Evolutionary conservation across 1,140 invertebrate species (phyloP).

Genomic region (Melanaphis sacchari): DNA sequence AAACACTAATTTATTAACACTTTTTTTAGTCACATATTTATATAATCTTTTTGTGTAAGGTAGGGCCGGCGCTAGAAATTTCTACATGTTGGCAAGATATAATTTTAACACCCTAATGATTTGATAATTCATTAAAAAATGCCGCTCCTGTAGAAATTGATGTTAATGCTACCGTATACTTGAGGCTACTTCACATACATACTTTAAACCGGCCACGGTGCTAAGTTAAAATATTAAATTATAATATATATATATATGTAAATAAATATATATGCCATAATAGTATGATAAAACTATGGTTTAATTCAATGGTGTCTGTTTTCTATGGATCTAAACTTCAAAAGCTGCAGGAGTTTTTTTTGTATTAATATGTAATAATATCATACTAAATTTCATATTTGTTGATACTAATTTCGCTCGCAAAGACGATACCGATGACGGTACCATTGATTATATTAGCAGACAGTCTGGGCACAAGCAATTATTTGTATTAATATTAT

Average conservation of each 20-base stretch:
- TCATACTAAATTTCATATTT: not conserved
- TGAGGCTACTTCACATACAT: not conserved
- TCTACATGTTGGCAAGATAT: not conserved
- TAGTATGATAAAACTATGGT: not conserved
- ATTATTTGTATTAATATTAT: not conserved
- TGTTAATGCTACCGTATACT: not conserved
- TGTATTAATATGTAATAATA: too few species aligned
- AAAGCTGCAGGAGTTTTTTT: too few species aligned
- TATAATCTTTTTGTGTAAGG: not conserved
- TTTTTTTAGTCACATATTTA: not conserved
- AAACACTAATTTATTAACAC: too few species aligned
- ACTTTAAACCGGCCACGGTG: not conserved
- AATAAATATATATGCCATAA: too few species aligned
- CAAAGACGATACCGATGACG: too few species aligned
- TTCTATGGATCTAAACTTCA: not conserved
- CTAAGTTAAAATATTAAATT: too few species aligned
- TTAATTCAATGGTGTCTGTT: not conserved
- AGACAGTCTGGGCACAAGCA: not conserved
- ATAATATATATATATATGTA: too few species aligned
- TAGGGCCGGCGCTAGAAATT: not conserved
- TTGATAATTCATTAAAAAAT: not conserved
- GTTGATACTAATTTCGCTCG: not conserved
- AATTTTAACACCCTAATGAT: not conserved
- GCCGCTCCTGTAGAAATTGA: not conserved
- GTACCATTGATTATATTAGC: not conserved